Evolutionary conservation across 2,888 invertebrate genomes (phyloP), one percentile per base, ranked within the genome.

Genomic region (Napeogenes sylphis): DNA sequence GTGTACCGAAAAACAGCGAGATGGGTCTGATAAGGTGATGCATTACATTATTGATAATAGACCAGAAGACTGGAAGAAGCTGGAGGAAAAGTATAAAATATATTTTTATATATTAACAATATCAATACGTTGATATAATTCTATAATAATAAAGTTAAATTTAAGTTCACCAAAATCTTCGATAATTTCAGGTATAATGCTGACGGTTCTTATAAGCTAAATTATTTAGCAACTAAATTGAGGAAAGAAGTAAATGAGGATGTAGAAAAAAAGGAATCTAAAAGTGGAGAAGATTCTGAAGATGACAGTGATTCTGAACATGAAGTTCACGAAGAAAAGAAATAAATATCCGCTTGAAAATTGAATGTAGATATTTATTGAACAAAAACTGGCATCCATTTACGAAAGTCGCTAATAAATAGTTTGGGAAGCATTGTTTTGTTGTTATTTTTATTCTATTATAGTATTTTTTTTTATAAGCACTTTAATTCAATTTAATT

Each of bases 1-100:
- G 78, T 95, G 95, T 75, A 93, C 92, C 10, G 91, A 92, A 46
- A 92, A 91, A 67, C 95, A 95, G 77, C 92, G 90, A 56, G 85
- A 88, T 55, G 93, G 93, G 3, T 92, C 94, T 1, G 92, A 94
- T 58, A 91, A 91, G 72, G 93, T 95, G 12, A 93, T 94, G 74
- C 91, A 91, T 55, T 92, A 88, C 73, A 82, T 93, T 60, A 93
- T 93, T 60, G 92, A 93, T 67, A 87, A 93, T 68, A 86, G 91
- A 14, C 91, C 92, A 6, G 84, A 87, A 0, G 92, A 92, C 73
- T 93, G 93, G 93, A 72, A 71, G 2, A 88, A 90, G 57, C 84
- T 93, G 35, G 92, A 93, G 73, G 77, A 87, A 70, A 93, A 92
- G 82, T 93, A 90, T 73, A 79, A 45, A 3, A 45, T 21, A 21